Conservation (phyloP, 1,140 invertebrate genomes). For the Gonioctena quinquepunctata region DNA sequence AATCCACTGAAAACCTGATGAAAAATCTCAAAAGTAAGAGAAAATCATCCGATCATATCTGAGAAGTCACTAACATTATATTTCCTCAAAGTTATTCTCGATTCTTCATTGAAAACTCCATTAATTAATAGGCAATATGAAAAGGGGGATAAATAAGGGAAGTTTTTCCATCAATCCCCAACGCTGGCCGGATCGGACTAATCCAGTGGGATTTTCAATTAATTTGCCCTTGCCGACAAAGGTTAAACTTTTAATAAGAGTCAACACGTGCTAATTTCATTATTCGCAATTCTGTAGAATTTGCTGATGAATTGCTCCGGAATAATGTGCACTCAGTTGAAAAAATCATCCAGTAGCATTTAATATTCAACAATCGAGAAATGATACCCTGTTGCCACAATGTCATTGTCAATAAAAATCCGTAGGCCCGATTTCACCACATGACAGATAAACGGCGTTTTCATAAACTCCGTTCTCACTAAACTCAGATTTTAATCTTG, state of each 20-base stretch:
- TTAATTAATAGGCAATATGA: background rate
- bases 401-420: no score
- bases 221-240: background rate
- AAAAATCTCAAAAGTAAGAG: no score
- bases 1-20: no score
- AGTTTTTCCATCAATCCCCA: background rate
- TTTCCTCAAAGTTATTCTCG: no score
- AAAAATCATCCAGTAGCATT: background rate
- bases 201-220: background rate
- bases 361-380: no score
- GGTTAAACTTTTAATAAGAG: background rate
- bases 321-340: background rate
- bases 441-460: no score
- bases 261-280: background rate
- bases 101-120: background rate
- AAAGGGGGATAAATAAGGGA: background rate
- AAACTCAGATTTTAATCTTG: no score
- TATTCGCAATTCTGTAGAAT: background rate
- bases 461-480: no score
- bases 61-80: no score
- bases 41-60: no score
- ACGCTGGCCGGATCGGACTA: background rate
- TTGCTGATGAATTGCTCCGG: background rate
- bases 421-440: no score
- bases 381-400: no score